Evolutionary conservation across 2,797 vertebrate species (phyloP).

Genomic region (Hydrocynus forskahlii): DNA sequence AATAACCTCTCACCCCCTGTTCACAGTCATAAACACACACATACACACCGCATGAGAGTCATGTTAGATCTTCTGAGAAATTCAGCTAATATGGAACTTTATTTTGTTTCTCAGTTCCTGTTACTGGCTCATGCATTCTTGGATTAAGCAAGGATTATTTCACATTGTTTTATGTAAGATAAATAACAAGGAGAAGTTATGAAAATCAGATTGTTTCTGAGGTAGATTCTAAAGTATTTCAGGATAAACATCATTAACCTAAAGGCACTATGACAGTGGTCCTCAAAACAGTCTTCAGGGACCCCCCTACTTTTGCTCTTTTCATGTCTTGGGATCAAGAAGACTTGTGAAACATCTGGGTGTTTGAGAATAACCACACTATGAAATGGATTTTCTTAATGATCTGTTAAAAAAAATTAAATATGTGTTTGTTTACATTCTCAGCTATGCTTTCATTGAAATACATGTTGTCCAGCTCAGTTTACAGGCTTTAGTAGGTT

Average conservation of each 20-base stretch:
- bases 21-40: neutral
- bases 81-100: neutral
- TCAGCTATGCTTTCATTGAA: neutral
- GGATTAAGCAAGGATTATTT: neutral
- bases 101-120: neutral
- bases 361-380: no score
- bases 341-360: no score
- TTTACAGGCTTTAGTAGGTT: neutral
- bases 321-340: no score
- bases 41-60: neutral
- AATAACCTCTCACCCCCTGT: neutral
- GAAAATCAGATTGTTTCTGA: neutral
- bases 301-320: no score
- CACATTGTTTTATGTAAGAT: neutral
- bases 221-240: neutral
- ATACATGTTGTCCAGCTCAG: neutral
- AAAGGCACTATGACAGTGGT: neutral
- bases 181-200: neutral
- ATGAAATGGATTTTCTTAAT: conserved; percentile 10
- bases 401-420: neutral
- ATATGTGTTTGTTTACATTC: no score
- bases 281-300: no score
- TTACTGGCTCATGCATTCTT: neutral
- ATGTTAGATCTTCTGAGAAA: neutral
- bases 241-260: neutral